Conservation (phyloP, 1,140 invertebrate species). For the Brachionus calyciflorus region DNA sequence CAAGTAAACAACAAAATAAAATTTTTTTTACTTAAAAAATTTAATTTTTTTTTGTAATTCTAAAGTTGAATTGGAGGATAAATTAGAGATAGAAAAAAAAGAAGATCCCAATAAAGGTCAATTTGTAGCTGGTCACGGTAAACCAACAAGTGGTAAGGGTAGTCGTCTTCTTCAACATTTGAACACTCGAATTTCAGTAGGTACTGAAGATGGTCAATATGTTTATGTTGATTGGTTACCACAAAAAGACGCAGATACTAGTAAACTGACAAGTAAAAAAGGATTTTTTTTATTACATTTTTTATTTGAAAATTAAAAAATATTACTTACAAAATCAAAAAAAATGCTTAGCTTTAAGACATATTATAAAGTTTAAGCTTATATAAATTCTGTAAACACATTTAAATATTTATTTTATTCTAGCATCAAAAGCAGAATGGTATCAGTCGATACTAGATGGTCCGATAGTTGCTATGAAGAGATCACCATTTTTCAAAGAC, state of each 20-base stretch:
- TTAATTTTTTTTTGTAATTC: not conserved
- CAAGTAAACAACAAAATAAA: conserved; percentile 33
- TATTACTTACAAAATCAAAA: too few species aligned
- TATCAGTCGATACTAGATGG: conserved; percentile 60
- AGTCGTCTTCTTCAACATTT: conserved; percentile 53
- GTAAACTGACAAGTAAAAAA: conserved; percentile 59
- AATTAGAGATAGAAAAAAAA: conserved; percentile 48
- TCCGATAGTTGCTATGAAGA: conserved; percentile 55
- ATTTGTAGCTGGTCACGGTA: conserved; percentile 47
- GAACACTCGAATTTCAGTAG: conserved; percentile 59
- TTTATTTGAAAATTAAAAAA: not conserved
- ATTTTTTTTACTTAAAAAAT: not conserved
- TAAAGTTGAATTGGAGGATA: conserved; percentile 50
- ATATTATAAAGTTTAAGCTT: too few species aligned
- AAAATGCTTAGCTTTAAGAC: too few species aligned
- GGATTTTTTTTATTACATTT: not conserved
- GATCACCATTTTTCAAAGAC: conserved; percentile 62
- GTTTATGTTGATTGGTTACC: conserved; percentile 62
- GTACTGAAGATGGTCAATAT: conserved; percentile 61
- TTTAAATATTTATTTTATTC: too few species aligned
- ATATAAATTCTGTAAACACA: too few species aligned
- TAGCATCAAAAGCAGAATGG: conserved; percentile 60
- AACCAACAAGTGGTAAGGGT: conserved; percentile 36
- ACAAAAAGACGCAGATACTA: conserved; percentile 61
- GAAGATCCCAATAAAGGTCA: conserved; percentile 50